These are phyloP conservation scores for Pocillopora verrucosa DNA, from an alignment of 64 coral and sea anemone species.

Conservation along the genomic window DNA sequence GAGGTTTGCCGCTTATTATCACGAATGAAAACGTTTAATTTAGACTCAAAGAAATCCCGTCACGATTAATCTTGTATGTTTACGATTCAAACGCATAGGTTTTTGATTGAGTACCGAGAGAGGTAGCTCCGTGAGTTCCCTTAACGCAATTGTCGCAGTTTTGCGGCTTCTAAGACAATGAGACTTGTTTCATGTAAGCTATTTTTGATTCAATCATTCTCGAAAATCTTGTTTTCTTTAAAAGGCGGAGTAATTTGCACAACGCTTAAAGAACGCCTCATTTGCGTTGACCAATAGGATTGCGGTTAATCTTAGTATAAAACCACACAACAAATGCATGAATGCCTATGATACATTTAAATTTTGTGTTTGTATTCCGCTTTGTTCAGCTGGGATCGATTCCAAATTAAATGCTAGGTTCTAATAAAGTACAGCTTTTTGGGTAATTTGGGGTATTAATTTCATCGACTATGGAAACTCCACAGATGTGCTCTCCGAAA, in stretches of 20 bases:
- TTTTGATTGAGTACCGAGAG: background rate
- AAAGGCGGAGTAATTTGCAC: background rate
- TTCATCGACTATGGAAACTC: background rate
- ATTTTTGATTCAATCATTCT: background rate
- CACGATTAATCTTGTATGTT: conserved; percentile 2
- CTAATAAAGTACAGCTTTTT: background rate
- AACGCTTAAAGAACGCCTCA: background rate
- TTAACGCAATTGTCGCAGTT: background rate
- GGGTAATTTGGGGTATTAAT: background rate
- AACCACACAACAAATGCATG: background rate
- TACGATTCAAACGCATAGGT: background rate
- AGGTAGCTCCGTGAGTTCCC: background rate
- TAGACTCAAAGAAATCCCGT: background rate
- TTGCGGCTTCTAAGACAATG: background rate
- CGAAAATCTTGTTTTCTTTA: conserved; percentile 4
- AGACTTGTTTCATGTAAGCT: background rate
- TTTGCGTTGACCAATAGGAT: conserved; percentile 5
- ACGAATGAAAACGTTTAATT: conserved; percentile 34
- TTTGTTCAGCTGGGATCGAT: background rate
- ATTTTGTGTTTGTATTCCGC: conserved; percentile 33
- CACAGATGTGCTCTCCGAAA: background rate
- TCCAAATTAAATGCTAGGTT: background rate
- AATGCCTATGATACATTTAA: background rate
- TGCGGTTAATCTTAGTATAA: background rate
- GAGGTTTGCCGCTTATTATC: conserved; percentile 39